Conservation (phyloP, 2,113 vertebrate species). For the Arothron firmamentum region DNA sequence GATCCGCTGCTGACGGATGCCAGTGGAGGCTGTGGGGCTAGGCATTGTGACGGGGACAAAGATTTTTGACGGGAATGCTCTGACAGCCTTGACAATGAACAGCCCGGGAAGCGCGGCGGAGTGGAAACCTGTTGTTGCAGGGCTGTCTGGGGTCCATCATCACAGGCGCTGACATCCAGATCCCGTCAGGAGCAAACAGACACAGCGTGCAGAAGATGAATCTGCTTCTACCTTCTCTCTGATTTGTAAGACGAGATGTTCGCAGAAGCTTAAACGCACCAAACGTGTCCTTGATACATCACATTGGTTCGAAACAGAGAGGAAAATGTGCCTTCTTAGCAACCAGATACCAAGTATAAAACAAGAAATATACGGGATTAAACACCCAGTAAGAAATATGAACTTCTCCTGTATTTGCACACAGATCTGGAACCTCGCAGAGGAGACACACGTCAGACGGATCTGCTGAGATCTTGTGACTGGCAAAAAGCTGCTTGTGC, state of each 20-base stretch:
- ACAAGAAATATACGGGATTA: too few species aligned
- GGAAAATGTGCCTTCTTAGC: too few species aligned
- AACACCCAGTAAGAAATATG: too few species aligned
- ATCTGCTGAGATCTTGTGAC: too few species aligned
- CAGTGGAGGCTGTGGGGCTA: conserved; percentile 16
- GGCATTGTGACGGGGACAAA: conserved; percentile 41
- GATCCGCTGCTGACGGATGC: conserved; percentile 42
- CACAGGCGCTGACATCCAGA: conserved; percentile 11
- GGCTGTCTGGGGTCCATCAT: conserved; percentile 33
- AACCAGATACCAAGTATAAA: too few species aligned
- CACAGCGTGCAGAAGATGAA: conserved; percentile 22
- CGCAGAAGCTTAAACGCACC: background rate
- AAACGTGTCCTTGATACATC: too few species aligned
- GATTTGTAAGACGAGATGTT: background rate
- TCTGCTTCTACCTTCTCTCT: background rate
- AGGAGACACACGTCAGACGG: too few species aligned
- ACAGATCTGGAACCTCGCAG: too few species aligned
- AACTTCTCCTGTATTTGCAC: too few species aligned
- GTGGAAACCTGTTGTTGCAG: conserved; percentile 46
- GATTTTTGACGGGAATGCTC: conserved; percentile 52
- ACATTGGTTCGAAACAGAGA: too few species aligned
- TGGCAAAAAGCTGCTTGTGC: too few species aligned
- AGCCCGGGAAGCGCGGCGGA: conserved; percentile 30
- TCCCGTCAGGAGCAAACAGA: conserved; percentile 13
- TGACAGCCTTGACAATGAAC: conserved; percentile 56